phyloP scores from a whole-genome alignment of 2,113 vertebrate genomes.

The Irena cyanogastra region DNA sequence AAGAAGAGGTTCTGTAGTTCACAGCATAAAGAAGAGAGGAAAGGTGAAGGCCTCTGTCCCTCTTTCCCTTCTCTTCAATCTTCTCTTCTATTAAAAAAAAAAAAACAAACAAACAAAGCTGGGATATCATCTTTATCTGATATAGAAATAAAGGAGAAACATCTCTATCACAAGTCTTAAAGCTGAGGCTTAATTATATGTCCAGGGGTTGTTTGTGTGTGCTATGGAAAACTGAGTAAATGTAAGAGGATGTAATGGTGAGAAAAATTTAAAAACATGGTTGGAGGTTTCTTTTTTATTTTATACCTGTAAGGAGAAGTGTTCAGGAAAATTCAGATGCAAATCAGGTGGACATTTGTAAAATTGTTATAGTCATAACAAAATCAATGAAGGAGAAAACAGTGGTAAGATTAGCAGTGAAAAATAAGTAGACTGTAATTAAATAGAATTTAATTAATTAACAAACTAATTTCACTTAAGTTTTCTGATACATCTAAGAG shows the following conservation, averaged over 20 bases:
- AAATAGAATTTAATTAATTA: neutral
- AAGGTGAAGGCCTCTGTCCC: neutral
- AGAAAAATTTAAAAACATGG: neutral
- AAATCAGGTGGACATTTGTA: neutral
- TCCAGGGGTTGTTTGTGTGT: neutral
- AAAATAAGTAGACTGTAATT: neutral
- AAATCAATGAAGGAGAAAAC: neutral
- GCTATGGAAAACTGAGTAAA: neutral
- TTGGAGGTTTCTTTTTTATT: neutral
- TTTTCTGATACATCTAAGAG: fast-evolving
- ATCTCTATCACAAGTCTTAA: neutral
- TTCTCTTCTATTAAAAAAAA: neutral
- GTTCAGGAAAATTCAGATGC: neutral
- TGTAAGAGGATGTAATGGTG: neutral
- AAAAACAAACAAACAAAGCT: no score
- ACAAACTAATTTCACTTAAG: neutral
- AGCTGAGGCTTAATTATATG: neutral
- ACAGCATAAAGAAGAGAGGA: neutral
- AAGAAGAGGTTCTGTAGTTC: neutral
- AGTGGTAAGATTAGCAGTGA: neutral
- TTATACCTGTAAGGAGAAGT: neutral
- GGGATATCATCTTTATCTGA: neutral
- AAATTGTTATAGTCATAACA: neutral
- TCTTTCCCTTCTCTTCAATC: neutral
- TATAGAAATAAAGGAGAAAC: neutral